Evolutionary conservation across 2,888 invertebrate genomes (phyloP), one percentile per base, ranked within the genome.

Genomic region (Hecatera dysodea): DNA sequence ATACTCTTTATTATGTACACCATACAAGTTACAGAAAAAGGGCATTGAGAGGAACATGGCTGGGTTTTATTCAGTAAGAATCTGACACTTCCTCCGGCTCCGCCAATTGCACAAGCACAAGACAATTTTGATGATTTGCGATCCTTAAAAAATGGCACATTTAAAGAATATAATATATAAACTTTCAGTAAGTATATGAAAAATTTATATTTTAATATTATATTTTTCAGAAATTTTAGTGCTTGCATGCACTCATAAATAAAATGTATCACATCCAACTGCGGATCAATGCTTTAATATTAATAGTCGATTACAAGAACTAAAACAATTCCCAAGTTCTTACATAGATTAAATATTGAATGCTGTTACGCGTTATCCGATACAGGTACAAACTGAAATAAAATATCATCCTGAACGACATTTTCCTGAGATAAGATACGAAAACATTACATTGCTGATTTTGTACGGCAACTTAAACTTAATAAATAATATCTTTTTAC

Each of bases 401-500:
- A 66, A 66, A 36, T 27, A 22, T 72, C 36, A 72, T 56, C 22
- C 36, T 55, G 33, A 68, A 55, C 60, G 1, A 19, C 9, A 67
- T 42, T 60, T 74, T 75, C 3, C 19, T 22, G 22, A 60, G 68
- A 73, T 75, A 60, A 60, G 67, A 67, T 59, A n/a, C 12, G 8
- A 9, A 36, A 60, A 15, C 15, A 44, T 68, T 55, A 60, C 48
- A 44, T 24, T 22, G n/a, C 46, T 42, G 7, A 46, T 74, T 74
- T 67, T n/a, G 17, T 17, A 24, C 27, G 24, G 9, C n/a, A 27
- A 33, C 36, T 12, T 33, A 24, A 5, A 17, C n/a, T 9, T n/a
- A 19, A 29, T 29, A 11, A 36, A 11, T 2, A 11, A 4, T 11
- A 19, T 5, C 53, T 53, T 33, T 46, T 46, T 50, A 59, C 11